Evolutionary conservation across 2,888 invertebrate species (phyloP), one percentile per base, ranked within the genome.

Genomic region (Lordiphosa andalusiaca): DNA sequence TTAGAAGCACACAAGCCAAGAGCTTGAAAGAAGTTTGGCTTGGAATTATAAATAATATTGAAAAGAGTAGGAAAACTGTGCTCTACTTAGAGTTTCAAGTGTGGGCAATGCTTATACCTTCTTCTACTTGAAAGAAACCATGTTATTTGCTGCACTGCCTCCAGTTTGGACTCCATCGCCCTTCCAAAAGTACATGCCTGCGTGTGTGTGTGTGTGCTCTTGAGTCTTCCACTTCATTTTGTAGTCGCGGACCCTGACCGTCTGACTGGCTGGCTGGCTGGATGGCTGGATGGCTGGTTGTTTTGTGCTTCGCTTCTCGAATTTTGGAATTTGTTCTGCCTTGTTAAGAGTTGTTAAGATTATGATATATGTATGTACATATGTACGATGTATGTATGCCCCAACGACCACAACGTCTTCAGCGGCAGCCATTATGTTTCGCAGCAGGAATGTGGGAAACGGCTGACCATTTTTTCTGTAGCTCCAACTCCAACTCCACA

Each of bases 281-380:
- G 67, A 69, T 75, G 42, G 23, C 38, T 49, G 38, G 13, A 21
- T 30, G 23, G 19, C 4, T 19, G 3, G 3, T 19, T 19, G 3
- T 65, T 55, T 63, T 50, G 71, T 67, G 81, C 57, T 65, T 68
- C 70, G 73, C 71, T 83, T 68, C 68, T 76, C 69, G 81, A 80
- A 80, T 82, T 83, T 74, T 73, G 77, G 85, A 86, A 87, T 86
- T 86, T 84, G 86, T 86, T 87, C 75, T 80, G 84, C 73, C 86
- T 87, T 86, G 86, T 87, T 87, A 86, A 86, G 86, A 86, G 87
- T 87, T 86, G 86, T 86, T 86, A 87, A 86, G 84, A 85, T 87
- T 87, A 86, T 86, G 87, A 86, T 86, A 87, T 87, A 86, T 80
- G 78, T 78, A 72, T 67, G 64, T 61, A 54, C 44, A 42, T 30